Base-by-base conservation (phyloP, 2,113 vertebrate species). In the Manacus vitellinus region DNA sequence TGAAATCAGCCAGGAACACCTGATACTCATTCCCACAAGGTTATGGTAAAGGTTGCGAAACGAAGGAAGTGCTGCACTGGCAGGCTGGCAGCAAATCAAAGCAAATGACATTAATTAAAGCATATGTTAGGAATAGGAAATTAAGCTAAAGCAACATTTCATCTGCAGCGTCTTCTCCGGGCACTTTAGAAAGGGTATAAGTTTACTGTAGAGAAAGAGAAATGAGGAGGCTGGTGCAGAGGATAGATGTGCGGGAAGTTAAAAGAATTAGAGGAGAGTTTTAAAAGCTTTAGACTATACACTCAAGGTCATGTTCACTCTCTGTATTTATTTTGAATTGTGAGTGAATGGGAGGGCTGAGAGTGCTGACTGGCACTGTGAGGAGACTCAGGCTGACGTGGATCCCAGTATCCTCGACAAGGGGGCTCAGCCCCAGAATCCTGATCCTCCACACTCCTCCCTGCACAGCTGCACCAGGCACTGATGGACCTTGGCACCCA, bases 1-100 rank as follows among this genome's bases (percentile, higher is more conserved):
- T 55, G 54, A 96, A 87, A 79, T 92, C 76, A 52, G 14, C 82
- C 1, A 1, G 52, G 91, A 90, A 92, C 92, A 93, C 94, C 96
- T 91, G 95, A 95, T 95, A 92, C 79, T 88, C 84, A 81, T 97
- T 94, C 80, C 91, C 92, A 90, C 51, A 79, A 84, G 93, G 92
- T 96, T 95, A 91, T 4, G 24, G 77, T 55, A 33, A 70, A 83
- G 95, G 75, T 79, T 94, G 94, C 37, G 8, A 94, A 97, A 85
- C 1, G 41, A 91, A 97, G 94, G 91, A 97, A 95, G 92, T 95
- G 89, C 87, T 0, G 63, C 54, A 17, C 61, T 96, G 96, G 83
- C 94, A 96, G 47, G 88, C 87, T 97, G 96, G 96, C 97, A 96
- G 95, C 89, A 72, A 96, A 96, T 97, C 95, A 96, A 94, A 97